Conservation (phyloP, 2,113 vertebrate genomes). For the Hippocampus guttulatus region DNA sequence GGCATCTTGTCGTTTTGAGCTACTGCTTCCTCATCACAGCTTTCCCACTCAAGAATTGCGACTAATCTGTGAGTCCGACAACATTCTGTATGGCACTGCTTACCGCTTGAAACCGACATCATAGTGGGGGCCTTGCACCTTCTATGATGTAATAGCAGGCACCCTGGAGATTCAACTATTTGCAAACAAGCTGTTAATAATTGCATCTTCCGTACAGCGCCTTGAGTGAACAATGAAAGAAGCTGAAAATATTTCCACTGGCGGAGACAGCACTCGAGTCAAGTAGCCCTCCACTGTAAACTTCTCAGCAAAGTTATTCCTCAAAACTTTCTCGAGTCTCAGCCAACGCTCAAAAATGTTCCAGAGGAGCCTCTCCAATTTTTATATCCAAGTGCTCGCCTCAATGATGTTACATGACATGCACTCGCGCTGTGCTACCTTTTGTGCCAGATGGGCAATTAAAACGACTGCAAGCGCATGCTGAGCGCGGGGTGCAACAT, state of each 20-base stretch:
- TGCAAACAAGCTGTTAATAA: no score
- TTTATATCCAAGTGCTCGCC: constrained; percentile 19
- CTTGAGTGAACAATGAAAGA: not conserved
- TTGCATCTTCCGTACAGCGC: no score
- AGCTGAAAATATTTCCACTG: not conserved
- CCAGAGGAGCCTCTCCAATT: constrained; percentile 12
- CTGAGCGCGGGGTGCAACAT: constrained; percentile 51
- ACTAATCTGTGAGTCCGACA: no score
- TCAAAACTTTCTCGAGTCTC: constrained; percentile 3
- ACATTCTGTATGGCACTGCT: no score
- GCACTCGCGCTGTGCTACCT: constrained; percentile 15
- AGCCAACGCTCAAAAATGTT: not conserved
- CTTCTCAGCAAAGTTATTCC: not conserved
- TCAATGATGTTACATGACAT: constrained; percentile 26
- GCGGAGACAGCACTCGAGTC: constrained; percentile 2
- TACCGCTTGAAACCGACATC: no score
- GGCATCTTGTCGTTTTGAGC: not conserved
- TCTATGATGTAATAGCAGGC: no score
- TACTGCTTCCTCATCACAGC: not conserved
- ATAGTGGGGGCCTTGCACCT: no score
- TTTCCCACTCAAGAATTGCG: not conserved
- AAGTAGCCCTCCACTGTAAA: not conserved
- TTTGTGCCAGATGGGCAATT: constrained; percentile 64
- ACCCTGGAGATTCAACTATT: no score
- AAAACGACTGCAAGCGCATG: constrained; percentile 45